Evolutionary conservation across 2,797 vertebrate species (phyloP).

Genomic region (Acrocephalus scirpaceus): DNA sequence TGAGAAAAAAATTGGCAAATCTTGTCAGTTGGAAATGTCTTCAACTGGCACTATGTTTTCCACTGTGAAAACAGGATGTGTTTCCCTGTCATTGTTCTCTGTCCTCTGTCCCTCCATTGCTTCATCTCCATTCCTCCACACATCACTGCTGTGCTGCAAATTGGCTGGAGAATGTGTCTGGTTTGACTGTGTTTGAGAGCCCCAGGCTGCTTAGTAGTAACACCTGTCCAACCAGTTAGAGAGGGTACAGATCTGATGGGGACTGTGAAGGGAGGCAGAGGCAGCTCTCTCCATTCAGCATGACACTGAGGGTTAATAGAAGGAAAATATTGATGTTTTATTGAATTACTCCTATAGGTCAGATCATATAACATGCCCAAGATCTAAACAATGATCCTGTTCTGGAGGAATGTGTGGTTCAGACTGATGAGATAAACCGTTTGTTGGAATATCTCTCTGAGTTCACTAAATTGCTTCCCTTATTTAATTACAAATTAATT

Average conservation of each 20-base stretch:
- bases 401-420: conserved; percentile 78
- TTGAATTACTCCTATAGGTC: conserved; percentile 81
- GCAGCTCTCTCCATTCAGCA: conserved; percentile 56
- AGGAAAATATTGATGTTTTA: conserved; percentile 83
- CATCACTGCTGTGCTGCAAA: not conserved
- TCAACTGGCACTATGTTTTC: not conserved
- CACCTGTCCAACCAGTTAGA: conserved; percentile 29
- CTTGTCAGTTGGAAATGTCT: not conserved
- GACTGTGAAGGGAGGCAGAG: conserved; percentile 41
- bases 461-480: conserved; percentile 80
- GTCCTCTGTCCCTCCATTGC: not conserved
- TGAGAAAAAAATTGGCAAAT: not conserved
- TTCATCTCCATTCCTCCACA: not conserved
- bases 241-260: not conserved
- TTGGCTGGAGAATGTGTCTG: not conserved
- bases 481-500: conserved; percentile 87
- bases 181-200: not conserved
- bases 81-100: not conserved
- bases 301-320: conserved; percentile 74
- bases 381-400: conserved; percentile 81
- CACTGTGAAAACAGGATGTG: not conserved
- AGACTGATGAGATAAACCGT: conserved; percentile 81
- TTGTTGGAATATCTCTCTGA: conserved; percentile 74
- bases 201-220: conserved; percentile 28
- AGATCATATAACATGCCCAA: conserved; percentile 74